phyloP scores from a whole-genome alignment of 2,113 vertebrate genomes.

The Asarcornis scutulata region DNA sequence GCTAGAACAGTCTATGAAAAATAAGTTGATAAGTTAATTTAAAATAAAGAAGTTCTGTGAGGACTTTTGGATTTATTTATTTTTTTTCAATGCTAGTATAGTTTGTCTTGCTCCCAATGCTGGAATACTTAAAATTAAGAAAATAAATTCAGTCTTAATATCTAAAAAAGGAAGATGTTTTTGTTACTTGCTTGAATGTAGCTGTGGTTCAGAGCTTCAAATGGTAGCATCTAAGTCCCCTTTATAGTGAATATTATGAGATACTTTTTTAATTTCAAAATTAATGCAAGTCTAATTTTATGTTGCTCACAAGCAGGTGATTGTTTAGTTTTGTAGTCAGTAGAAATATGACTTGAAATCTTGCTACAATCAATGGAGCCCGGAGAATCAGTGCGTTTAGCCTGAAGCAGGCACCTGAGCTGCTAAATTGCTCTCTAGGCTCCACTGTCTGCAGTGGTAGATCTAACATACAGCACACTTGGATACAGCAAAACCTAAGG shows the following conservation, averaged over 20 bases:
- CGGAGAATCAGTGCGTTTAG: fast-evolving
- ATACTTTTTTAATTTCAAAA: neutral
- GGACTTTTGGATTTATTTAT: neutral
- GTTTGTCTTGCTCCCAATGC: neutral
- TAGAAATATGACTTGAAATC: too few relatives aligned
- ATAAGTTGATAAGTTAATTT: neutral
- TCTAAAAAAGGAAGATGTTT: neutral
- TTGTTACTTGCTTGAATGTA: neutral
- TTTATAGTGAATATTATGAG: neutral
- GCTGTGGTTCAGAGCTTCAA: neutral
- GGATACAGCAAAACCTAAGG: neutral
- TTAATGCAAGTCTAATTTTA: neutral
- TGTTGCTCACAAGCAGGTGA: neutral
- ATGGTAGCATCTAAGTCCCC: neutral
- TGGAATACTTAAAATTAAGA: neutral
- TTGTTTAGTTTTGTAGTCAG: neutral
- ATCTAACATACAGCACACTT: neutral
- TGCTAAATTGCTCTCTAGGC: too few relatives aligned
- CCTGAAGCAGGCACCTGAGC: neutral
- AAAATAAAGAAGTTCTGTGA: neutral
- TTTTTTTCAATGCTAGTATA: neutral
- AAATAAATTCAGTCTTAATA: neutral
- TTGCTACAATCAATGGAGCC: neutral
- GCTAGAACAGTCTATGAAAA: neutral
- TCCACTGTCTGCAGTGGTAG: neutral